Conservation (phyloP, 1,140 invertebrate genomes). For the Brachionus plicatilis region DNA sequence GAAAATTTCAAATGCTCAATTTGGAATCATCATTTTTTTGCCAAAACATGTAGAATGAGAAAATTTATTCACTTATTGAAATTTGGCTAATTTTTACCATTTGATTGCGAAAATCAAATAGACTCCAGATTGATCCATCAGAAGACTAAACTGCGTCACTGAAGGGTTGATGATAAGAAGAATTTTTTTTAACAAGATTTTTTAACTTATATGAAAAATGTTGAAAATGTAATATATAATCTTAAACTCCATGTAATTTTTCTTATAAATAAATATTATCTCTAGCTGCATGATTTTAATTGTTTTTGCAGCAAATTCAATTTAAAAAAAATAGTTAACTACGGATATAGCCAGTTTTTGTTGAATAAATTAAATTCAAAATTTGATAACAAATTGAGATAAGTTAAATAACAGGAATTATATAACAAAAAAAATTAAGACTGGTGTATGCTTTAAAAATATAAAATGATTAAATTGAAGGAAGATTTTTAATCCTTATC, state of each 20-base stretch:
- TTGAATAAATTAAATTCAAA: not conserved
- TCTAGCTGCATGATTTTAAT: not conserved
- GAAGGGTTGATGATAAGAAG: too few relatives aligned
- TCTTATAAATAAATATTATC: not conserved
- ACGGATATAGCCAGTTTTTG: not conserved
- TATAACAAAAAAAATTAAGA: not conserved
- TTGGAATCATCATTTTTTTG: too few relatives aligned
- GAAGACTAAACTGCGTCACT: too few relatives aligned
- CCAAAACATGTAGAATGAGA: too few relatives aligned
- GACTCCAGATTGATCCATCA: too few relatives aligned
- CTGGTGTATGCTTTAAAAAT: not conserved
- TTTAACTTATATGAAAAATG: too few relatives aligned
- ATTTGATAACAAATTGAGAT: not conserved
- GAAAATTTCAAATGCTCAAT: too few relatives aligned
- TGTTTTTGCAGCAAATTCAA: not conserved
- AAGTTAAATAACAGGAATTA: not conserved
- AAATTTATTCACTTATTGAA: too few relatives aligned
- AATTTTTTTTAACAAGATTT: too few relatives aligned
- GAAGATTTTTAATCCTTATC: not conserved
- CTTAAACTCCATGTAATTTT: not conserved
- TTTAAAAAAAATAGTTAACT: not conserved
- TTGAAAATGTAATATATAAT: not conserved
- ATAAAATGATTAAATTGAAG: not conserved
- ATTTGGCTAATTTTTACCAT: too few relatives aligned
- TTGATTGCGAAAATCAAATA: too few relatives aligned